phyloP scores from a whole-genome alignment of 2,888 invertebrate species.

The Spodoptera exigua region DNA sequence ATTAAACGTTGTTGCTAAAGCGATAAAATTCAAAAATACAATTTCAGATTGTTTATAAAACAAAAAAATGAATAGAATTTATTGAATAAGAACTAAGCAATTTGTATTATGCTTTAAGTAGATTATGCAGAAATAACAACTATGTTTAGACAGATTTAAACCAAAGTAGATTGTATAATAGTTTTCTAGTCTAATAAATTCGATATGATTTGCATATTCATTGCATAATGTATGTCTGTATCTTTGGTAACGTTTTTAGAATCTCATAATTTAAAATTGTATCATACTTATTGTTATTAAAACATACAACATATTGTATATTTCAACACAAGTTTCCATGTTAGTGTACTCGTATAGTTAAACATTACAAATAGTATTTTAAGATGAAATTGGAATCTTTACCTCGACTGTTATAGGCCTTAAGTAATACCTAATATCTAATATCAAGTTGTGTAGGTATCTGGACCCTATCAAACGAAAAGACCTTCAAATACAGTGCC shows the following conservation, averaged over 20 bases:
- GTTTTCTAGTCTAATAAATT: conserved; percentile 60
- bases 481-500: no score
- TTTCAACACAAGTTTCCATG: background rate
- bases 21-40: conserved; percentile 5
- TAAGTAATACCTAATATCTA: conserved; percentile 3
- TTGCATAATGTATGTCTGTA: background rate
- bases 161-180: conserved; percentile 72
- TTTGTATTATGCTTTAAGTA: conserved; percentile 48
- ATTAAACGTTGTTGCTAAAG: conserved; percentile 2
- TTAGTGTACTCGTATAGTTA: conserved; percentile 1
- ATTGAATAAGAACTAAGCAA: conserved; percentile 30
- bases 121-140: conserved; percentile 29
- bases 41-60: conserved; percentile 2
- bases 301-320: background rate
- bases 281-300: background rate
- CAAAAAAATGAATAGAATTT: background rate
- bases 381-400: background rate
- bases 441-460: background rate
- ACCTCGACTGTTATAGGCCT: conserved; percentile 8
- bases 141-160: conserved; percentile 57
- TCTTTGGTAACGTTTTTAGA: conserved; percentile 4
- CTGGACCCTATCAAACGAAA: background rate
- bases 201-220: conserved; percentile 14
- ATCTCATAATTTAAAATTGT: background rate
- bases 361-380: conserved; percentile 6